These are phyloP conservation scores for Lasioglossum malachurum DNA, from an alignment of 2,888 invertebrate genomes.

Conservation along the genomic window DNA sequence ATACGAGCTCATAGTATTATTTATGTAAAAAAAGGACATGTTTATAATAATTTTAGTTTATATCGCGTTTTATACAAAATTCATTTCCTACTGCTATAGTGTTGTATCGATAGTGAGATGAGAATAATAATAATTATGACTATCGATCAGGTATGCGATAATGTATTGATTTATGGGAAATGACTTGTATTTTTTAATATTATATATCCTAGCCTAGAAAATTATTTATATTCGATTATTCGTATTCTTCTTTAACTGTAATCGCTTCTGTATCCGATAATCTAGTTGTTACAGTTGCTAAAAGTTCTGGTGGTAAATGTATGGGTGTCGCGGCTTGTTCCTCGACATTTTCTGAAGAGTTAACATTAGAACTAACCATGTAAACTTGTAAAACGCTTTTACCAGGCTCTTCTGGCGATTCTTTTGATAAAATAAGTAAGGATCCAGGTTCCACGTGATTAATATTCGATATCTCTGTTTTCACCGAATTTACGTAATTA, in stretches of 20 bases:
- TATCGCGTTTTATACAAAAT: slow-evolving; percentile 2
- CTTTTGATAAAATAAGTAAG: slow-evolving; percentile 85
- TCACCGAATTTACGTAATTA: slow-evolving; percentile 59
- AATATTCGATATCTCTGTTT: slow-evolving; percentile 75
- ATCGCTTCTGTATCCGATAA: slow-evolving; percentile 64
- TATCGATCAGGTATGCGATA: slow-evolving; percentile 9
- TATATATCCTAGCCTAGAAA: neutral
- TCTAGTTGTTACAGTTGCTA: slow-evolving; percentile 79
- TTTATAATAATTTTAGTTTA: neutral
- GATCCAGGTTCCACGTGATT: slow-evolving; percentile 85
- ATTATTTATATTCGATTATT: slow-evolving; percentile 41
- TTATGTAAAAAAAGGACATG: slow-evolving; percentile 2
- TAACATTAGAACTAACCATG: slow-evolving; percentile 84
- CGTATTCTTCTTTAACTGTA: slow-evolving; percentile 52
- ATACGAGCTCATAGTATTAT: neutral
- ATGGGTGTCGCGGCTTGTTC: slow-evolving; percentile 81
- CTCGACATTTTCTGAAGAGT: slow-evolving; percentile 59
- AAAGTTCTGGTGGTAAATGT: slow-evolving; percentile 80
- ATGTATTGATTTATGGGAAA: slow-evolving; percentile 6
- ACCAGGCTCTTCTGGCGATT: slow-evolving; percentile 84
- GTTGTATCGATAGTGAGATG: neutral
- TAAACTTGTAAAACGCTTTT: slow-evolving; percentile 85
- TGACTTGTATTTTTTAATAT: slow-evolving; percentile 14
- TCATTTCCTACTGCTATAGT: slow-evolving; percentile 4
- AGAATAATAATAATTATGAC: slow-evolving; percentile 10